Evolutionary conservation across 2,888 invertebrate species (phyloP).

Genomic region (Cerastis leucographa): DNA sequence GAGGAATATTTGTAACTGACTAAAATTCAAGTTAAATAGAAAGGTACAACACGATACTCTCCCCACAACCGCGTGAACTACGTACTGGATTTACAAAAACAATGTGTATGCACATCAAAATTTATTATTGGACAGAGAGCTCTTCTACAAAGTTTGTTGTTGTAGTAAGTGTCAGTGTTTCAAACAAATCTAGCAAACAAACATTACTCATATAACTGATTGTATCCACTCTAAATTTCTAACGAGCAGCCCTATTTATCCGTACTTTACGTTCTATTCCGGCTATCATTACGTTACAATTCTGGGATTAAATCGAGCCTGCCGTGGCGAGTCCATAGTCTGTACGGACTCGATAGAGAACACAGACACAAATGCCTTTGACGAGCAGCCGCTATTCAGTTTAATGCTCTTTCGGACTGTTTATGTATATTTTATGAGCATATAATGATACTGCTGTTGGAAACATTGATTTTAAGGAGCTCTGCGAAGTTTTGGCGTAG

Average conservation of each 20-base stretch:
- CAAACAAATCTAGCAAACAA: not conserved
- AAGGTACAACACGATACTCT: not conserved
- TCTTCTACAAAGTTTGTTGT: not conserved
- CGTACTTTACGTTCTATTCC: conserved; percentile 2
- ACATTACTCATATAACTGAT: not conserved
- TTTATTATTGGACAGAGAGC: not conserved
- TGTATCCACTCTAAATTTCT: not conserved
- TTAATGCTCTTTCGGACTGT: conserved; percentile 19
- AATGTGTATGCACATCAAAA: not conserved
- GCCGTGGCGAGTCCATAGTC: conserved; percentile 10
- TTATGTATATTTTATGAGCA: conserved; percentile 43
- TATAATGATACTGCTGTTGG: conserved; percentile 18
- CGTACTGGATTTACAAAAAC: not conserved
- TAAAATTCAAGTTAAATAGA: not conserved
- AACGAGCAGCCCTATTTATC: conserved; percentile 15
- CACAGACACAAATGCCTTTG: conserved; percentile 29
- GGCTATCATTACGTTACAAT: conserved; percentile 9
- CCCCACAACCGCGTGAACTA: not conserved
- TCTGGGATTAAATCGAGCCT: conserved; percentile 13
- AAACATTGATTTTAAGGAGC: conserved; percentile 47
- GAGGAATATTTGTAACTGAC: not conserved
- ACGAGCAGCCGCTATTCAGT: conserved; percentile 37
- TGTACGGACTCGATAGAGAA: conserved; percentile 16
- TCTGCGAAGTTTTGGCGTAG: conserved; percentile 9
- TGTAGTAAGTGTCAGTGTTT: not conserved